Evolutionary conservation across 2,797 vertebrate species (phyloP), one percentile per base, ranked within the genome.

Genomic region (Falco novaeseelandiae): DNA sequence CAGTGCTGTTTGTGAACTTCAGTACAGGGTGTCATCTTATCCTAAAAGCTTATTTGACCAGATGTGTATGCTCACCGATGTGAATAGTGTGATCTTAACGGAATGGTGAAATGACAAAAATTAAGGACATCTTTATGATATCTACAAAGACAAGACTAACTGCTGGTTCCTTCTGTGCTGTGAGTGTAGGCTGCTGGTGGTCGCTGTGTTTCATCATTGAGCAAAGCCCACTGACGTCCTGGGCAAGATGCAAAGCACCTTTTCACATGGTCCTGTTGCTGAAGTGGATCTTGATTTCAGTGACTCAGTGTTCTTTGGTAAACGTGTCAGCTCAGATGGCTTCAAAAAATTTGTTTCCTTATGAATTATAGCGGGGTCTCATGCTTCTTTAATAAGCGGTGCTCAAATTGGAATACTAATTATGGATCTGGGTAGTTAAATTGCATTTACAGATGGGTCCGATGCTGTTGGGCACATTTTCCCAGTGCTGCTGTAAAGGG

Each of bases 331-430:
- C 62, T 95, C 48, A 52, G 58, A 77, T 76, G 70, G 40, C 36
- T 96, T 93, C 92, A 66, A 84, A 94, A 93, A 95, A 77, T 32
- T 30, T 17, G 10, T 81, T 87, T 83, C 32, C n/a, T 79, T 87
- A 59, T 52, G 85, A 89, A 87, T 10, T 55, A 48, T 81, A 90
- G 58, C 44, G 82, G 54, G 18, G 8, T 81, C 52, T 89, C 27
- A 72, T 72, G 30, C 26, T 62, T 65, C 80, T 86, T 86, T 76
- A 62, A 79, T 81, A 95, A 86, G 83, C 23, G 38, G 52, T 46
- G 32, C 14, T 44, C 62, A 79, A 84, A 91, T 2, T 72, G 62
- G 94, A 95, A 91, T 49, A 87, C 36, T 23, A 62, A 30, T 69
- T n/a, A 26, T 67, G 58, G 42, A 62, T 83, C 42, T 88, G 38